Evolutionary conservation across 2,797 vertebrate species (phyloP).

Genomic region (Tympanoctomys barrerae): DNA sequence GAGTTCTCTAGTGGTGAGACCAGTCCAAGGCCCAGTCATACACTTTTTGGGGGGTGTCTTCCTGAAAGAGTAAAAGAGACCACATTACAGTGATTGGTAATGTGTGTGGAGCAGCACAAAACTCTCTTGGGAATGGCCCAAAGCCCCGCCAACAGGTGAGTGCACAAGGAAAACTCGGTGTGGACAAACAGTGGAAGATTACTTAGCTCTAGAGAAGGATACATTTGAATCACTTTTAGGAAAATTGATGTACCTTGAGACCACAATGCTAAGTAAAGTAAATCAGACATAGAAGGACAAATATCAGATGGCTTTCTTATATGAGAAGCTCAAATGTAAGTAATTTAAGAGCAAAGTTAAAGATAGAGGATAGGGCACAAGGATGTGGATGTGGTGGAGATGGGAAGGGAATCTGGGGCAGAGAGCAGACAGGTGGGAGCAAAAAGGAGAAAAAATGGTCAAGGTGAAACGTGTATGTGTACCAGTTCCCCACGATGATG

Average conservation of each 20-base stretch:
- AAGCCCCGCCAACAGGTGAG: neutral
- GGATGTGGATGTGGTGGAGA: neutral
- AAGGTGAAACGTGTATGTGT: neutral
- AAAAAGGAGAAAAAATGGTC: neutral
- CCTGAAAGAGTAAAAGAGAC: neutral
- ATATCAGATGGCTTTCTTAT: neutral
- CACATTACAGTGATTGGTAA: neutral
- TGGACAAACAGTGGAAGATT: neutral
- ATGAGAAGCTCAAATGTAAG: neutral
- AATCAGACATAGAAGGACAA: neutral
- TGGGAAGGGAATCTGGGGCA: neutral
- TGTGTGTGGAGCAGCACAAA: neutral
- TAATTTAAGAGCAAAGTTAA: neutral
- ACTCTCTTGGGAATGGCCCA: neutral
- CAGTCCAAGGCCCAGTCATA: neutral
- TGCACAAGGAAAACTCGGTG: neutral
- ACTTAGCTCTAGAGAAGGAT: neutral
- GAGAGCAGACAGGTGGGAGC: neutral
- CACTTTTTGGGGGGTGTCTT: neutral
- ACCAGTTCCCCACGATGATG: neutral
- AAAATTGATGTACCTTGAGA: neutral
- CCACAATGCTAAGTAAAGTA: neutral
- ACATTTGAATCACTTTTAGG: neutral
- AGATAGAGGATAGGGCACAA: neutral
- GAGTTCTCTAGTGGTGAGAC: neutral